A percentile compares a stretch with the other conserved stretches of the same genome.
phyloP scores from a whole-genome alignment of 2,888 invertebrate genomes.

The Hermaeophaga mercurialis region DNA sequence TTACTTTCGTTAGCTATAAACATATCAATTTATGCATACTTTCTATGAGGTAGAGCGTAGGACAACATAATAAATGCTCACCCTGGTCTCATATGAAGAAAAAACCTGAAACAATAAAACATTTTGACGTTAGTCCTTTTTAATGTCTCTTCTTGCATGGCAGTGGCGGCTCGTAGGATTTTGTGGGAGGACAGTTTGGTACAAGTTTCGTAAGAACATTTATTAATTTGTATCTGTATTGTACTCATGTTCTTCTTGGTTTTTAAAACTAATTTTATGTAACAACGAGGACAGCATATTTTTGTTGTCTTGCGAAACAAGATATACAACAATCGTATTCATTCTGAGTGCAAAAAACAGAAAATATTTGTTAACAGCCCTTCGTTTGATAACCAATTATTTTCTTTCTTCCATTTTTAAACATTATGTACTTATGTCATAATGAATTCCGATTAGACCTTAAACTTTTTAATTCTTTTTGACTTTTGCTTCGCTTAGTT shows the following conservation, averaged over 20 bases:
- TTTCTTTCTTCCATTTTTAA: too few species aligned
- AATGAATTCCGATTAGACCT: too few species aligned
- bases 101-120: conserved; percentile 36
- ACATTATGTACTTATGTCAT: too few species aligned
- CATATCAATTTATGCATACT: conserved; percentile 12
- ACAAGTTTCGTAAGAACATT: not conserved
- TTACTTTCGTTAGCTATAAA: not conserved
- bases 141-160: conserved; percentile 33
- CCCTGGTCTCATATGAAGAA: conserved; percentile 24
- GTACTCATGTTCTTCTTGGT: not conserved
- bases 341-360: too few species aligned
- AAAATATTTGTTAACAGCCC: too few species aligned
- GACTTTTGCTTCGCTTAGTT: too few species aligned
- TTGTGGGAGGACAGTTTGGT: conserved; percentile 13
- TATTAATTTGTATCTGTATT: not conserved
- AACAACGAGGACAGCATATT: too few species aligned
- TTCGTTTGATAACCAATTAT: too few species aligned
- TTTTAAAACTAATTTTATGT: too few species aligned
- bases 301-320: too few species aligned
- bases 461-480: too few species aligned
- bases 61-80: conserved; percentile 31
- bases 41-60: conserved; percentile 15
- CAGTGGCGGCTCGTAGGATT: conserved; percentile 17
- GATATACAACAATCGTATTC: too few species aligned
- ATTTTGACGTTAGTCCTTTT: conserved; percentile 37